Evolutionary conservation across 2,113 vertebrate genomes (phyloP).

Genomic region (Microtus richardsoni): DNA sequence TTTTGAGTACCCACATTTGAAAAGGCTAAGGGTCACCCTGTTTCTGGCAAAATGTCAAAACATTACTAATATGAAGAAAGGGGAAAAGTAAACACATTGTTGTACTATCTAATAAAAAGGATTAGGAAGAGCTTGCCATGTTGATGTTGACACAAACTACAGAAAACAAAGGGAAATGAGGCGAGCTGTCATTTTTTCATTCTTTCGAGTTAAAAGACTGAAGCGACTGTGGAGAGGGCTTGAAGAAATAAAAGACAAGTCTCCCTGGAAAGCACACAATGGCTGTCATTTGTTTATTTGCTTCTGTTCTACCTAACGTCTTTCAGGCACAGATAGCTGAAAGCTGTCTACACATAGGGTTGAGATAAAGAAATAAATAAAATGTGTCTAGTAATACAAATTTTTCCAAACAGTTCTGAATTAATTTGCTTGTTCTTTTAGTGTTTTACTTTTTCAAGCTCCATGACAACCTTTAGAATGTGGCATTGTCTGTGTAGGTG

Average conservation of each 20-base stretch:
- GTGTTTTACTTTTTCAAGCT: background rate
- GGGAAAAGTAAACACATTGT: background rate
- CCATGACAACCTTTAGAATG: background rate
- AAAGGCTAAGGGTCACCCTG: background rate
- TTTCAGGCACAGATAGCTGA: background rate
- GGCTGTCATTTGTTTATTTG: background rate
- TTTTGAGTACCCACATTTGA: background rate
- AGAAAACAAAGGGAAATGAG: background rate
- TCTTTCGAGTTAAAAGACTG: background rate
- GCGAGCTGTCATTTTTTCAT: background rate
- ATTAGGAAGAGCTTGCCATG: background rate
- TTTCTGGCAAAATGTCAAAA: background rate
- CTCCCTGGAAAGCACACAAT: too few relatives aligned
- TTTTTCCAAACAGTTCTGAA: background rate
- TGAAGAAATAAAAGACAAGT: background rate
- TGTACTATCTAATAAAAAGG: background rate
- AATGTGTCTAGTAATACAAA: background rate
- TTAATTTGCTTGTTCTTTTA: background rate
- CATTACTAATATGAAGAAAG: background rate
- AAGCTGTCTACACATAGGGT: background rate
- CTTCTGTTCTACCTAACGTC: too few relatives aligned
- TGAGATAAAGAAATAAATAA: background rate
- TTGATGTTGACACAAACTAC: background rate
- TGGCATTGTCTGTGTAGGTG: background rate
- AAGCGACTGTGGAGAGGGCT: background rate